Evolutionary conservation across 1,140 invertebrate species (phyloP), one percentile per base, ranked within the genome.

Genomic region (Eufriesea mexicana): DNA sequence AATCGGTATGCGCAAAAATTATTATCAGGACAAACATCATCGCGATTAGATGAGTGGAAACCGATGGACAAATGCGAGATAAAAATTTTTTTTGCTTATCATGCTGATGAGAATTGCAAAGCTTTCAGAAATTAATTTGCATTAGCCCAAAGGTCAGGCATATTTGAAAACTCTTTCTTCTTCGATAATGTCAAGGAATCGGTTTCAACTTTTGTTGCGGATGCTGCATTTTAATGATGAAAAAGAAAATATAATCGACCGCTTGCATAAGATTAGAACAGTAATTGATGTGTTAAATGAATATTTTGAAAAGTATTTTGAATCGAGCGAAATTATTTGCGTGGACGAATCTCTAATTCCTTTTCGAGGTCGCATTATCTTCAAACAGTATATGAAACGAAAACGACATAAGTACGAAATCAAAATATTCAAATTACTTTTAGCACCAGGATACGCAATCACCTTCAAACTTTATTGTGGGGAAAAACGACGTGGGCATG

Each of bases 401-500:
- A 62, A 35, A 8, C 61, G 28, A 20, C 28, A 59, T 23, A 59
- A 59, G n/a, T 12, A 12, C 23, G 5, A 4, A 4, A 59, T 57
- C 9, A 23, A 25, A 59, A 59, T 59, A 59, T 59, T 59, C 5
- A 25, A 25, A 25, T 59, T 59, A 59, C n/a, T 8, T 59, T 23
- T 23, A 5, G 23, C 4, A 12, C n/a, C 10, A 4, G 23, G 23
- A 25, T 59, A n/a, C 4, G n/a, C 35, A 35, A n/a, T 59, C n/a
- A 5, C 4, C 10, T 59, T 57, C 23, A 8, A 59, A n/a, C n/a
- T 59, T 59, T 25, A 59, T 59, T 25, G 10, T 4, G 90, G 91
- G 8, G 90, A 88, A 59, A 86, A 25, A 70, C 74, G n/a, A n/a
- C n/a, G n/a, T n/a, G 25, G 64, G 77, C 7, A n/a, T 57, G 35